phyloP scores from a whole-genome alignment of 2,113 vertebrate genomes.

The Lamprotornis superbus region DNA sequence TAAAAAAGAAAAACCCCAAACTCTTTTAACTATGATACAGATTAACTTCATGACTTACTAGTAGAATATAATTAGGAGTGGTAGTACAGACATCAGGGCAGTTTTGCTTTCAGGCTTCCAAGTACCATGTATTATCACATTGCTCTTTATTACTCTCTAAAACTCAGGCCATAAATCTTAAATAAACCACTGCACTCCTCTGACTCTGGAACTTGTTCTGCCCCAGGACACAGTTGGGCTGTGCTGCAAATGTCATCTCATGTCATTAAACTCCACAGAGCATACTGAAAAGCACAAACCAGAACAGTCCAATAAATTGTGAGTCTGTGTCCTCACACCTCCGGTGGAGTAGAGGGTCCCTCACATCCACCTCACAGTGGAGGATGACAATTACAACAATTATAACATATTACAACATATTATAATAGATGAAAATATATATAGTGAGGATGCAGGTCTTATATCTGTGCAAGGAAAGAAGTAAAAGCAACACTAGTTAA shows the following conservation, averaged over 20 bases:
- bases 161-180: not conserved
- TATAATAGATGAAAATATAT: too few species aligned
- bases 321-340: not conserved
- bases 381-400: not conserved
- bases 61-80: not conserved
- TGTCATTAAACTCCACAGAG: not conserved
- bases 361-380: accelerated
- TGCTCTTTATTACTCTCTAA: not conserved
- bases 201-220: not conserved
- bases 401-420: too few species aligned
- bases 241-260: not conserved
- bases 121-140: not conserved
- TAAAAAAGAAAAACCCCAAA: not conserved
- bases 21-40: not conserved
- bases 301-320: not conserved
- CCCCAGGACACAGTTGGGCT: not conserved
- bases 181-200: not conserved
- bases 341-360: not conserved
- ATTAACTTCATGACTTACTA: not conserved
- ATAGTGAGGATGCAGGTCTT: not conserved
- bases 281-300: not conserved
- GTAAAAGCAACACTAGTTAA: not conserved
- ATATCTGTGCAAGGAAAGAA: not conserved
- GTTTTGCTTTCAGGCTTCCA: not conserved
- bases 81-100: not conserved